phyloP scores from a whole-genome alignment of 2,888 invertebrate genomes.

The Agrilus mali region DNA sequence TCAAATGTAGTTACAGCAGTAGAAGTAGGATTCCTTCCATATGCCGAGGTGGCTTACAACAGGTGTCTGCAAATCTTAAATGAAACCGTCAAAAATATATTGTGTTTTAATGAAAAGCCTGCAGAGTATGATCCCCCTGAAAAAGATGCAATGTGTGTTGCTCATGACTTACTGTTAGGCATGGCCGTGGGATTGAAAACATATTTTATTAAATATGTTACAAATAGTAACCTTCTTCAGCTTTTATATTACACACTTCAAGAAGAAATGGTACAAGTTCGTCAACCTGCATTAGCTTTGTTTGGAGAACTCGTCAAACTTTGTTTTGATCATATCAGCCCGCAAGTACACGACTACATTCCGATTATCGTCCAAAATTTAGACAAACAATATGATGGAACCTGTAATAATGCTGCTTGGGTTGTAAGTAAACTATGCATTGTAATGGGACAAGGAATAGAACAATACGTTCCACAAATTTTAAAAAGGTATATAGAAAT shows the following conservation, averaged over 20 bases:
- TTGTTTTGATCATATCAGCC: constrained; percentile 77
- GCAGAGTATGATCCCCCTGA: constrained; percentile 54
- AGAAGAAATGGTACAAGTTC: constrained; percentile 58
- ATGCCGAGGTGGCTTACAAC: constrained; percentile 56
- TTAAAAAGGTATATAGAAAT: constrained; percentile 81
- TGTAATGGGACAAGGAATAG: constrained; percentile 85
- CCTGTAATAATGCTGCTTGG: constrained; percentile 99
- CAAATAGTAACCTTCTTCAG: constrained; percentile 53
- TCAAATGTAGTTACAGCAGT: constrained; percentile 65
- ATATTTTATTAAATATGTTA: constrained; percentile 52
- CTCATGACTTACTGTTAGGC: constrained; percentile 58
- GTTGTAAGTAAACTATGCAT: constrained; percentile 97
- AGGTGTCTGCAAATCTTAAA: constrained; percentile 56
- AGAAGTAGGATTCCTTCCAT: constrained; percentile 59
- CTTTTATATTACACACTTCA: constrained; percentile 59
- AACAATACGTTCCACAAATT: constrained; percentile 80
- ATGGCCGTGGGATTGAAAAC: constrained; percentile 57
- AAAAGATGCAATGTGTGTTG: constrained; percentile 64
- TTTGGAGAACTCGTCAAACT: constrained; percentile 64
- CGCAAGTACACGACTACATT: constrained; percentile 90
- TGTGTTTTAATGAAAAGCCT: constrained; percentile 47
- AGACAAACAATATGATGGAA: constrained; percentile 92
- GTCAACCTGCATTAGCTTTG: constrained; percentile 65
- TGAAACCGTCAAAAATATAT: constrained; percentile 51
- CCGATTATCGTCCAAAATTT: constrained; percentile 92